These are phyloP conservation scores for Hydroisotoma schaefferi DNA, from an alignment of 2,888 invertebrate species.

Conservation along the genomic window DNA sequence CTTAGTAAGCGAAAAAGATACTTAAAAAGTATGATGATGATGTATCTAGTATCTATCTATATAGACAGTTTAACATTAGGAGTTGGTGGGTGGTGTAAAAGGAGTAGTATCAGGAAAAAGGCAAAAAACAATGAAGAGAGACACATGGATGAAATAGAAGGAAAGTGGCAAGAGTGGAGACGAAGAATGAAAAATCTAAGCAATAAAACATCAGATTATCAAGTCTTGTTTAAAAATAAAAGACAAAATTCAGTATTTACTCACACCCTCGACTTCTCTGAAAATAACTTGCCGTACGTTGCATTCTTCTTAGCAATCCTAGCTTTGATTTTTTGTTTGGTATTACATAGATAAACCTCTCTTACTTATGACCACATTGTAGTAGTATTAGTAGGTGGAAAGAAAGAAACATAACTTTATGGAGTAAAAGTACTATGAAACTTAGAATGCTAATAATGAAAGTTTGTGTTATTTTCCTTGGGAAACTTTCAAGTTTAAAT, in stretches of 20 bases:
- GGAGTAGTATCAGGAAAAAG: conserved; percentile 7
- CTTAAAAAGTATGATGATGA: background rate
- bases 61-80: background rate
- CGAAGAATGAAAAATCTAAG: conserved; percentile 39
- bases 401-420: no score
- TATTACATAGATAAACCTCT: no score
- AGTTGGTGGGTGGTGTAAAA: background rate
- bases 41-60: background rate
- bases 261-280: conserved; percentile 16
- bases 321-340: no score
- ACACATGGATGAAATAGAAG: conserved; percentile 26
- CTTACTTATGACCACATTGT: no score
- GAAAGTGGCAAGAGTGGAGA: conserved; percentile 8
- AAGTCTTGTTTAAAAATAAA: conserved; percentile 41
- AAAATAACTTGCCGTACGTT: no score
- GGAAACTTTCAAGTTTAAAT: no score
- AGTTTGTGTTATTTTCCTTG: no score
- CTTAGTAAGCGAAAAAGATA: no score
- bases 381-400: no score
- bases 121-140: conserved; percentile 16
- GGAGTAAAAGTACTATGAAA: no score
- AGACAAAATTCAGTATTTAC: conserved; percentile 28
- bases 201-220: conserved; percentile 45
- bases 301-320: no score
- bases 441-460: no score